Conservation (phyloP, 2,888 invertebrate genomes). For the Galeopsomyia nigrocyanea region DNA sequence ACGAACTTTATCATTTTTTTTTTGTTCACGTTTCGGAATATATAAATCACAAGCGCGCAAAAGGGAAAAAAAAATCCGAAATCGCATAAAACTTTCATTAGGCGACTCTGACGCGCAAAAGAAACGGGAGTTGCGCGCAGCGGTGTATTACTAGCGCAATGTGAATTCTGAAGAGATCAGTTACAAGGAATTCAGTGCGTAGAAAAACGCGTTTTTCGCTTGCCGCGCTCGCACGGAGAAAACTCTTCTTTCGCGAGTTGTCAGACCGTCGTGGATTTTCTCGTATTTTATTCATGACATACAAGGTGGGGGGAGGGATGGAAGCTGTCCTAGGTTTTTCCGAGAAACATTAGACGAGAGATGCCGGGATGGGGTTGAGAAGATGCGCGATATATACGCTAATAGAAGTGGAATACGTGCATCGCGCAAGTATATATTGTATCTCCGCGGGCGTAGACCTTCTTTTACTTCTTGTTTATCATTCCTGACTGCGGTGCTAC, state of each 20-base stretch:
- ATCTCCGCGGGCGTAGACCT: constrained; percentile 4
- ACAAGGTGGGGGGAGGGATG: too few species aligned
- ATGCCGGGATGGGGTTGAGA: background rate
- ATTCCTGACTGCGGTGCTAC: constrained; percentile 3
- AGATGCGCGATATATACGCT: constrained; percentile 29
- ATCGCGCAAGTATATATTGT: constrained; percentile 20
- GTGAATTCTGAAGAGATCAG: constrained; percentile 26
- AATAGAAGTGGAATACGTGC: constrained; percentile 33
- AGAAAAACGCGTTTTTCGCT: constrained; percentile 42
- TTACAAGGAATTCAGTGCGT: constrained; percentile 25
- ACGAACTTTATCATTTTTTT: too few species aligned
- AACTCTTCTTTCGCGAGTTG: constrained; percentile 47
- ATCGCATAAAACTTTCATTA: too few species aligned
- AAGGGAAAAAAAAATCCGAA: too few species aligned
- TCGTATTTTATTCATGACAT: constrained; percentile 58
- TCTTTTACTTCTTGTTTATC: constrained; percentile 28
- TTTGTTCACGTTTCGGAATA: too few species aligned
- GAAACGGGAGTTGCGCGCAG: background rate
- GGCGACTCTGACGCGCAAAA: too few species aligned
- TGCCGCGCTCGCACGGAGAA: constrained; percentile 2
- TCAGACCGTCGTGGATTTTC: constrained; percentile 49
- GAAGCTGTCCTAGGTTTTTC: constrained; percentile 53
- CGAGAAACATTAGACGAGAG: constrained; percentile 41
- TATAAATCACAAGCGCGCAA: too few species aligned
- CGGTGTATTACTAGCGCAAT: constrained; percentile 8